Base-by-base conservation (phyloP, 2,888 invertebrate species). In the Drosophila pseudotalamancana region DNA sequence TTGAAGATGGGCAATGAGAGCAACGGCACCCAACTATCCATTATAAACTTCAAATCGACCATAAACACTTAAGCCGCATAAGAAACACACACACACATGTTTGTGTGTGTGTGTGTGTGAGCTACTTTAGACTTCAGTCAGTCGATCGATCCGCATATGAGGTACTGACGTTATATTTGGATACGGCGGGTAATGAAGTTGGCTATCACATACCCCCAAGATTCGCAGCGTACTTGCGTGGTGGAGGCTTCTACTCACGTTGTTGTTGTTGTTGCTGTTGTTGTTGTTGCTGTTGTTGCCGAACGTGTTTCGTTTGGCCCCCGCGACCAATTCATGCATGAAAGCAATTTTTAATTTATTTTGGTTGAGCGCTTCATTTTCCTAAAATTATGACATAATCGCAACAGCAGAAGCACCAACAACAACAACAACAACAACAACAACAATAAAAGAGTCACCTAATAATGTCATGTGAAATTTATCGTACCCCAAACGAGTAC, bases 321-420 rank as follows among this genome's bases (percentile, higher is more conserved):
- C 67, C 65, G 60, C 67, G 43, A 72, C 48, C 87, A 81, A 85
- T 85, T 88, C 85, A 85, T 77, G 88, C 85, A 85, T 85, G 85
- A 85, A 85, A 88, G 81, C 87, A 85, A 87, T 81, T 87, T 87
- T 87, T 84, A 88, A 86, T 82, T 88, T 87, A 86, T 85, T 86
- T 86, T 86, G 82, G 86, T 87, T 82, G 72, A 81, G 87, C 87
- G 86, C 77, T 87, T 84, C 56, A 85, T 85, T 80, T 87, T 85
- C 75, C 88, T 87, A 87, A 88, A 86, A 86, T 88, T 87, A 88
- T 88, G 86, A 88, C 86, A 86, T 88, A 86, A 86, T 84, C 87
- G 72, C 63, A 72, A 56, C 63, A 53, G 48, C 65, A 75, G 16
- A 56, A 50, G 6, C 72, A 43, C 0, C 51, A 63, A 0, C 66